Evolutionary conservation across 2,113 vertebrate genomes (phyloP), one percentile per base, ranked within the genome.

Genomic region (Pitta sordida): DNA sequence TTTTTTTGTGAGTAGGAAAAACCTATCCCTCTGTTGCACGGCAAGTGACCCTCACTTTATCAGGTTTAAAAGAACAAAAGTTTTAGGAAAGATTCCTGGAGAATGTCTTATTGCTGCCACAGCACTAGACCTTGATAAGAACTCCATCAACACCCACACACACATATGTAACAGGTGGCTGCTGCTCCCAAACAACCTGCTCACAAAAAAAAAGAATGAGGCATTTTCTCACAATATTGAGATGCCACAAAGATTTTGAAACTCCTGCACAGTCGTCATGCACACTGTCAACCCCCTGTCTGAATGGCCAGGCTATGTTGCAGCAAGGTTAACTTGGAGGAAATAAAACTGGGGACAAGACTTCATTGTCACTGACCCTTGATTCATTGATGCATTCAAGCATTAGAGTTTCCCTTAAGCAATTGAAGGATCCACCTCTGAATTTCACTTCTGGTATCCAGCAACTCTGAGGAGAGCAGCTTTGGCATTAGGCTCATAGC

Each of bases 91-190:
- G 59, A 80, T 85, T 94, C 63, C 84, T 92, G 86, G 78, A 37
- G 93, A 93, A 70, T 89, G 37, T 85, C 74, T 91, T 64, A 56
- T 56, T 88, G 90, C 82, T 87, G 75, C 63, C 65, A 83, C 56
- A 95, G 64, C 68, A 39, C 39, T 77, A 44, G 74, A 52, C 64
- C 80, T 81, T 78, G 85, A 78, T 95, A 93, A 93, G 86, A 86
- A 48, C 13, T 26, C 60, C 48, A 34, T 36, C 7, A 8, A 83
- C 5, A 76, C 63, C 51, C 71, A 51, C 82, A 73, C 30, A 80
- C 58, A 37, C 9, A 30, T 51, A 73, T 12, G 29, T 32, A 93
- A 83, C 93, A 96, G 96, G 91, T 94, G 71, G 88, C 36, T 36
- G 46, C 46, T 60, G 79, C 43, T 86, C 51, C 56, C 67, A 73